Evolutionary conservation across 2,113 vertebrate species (phyloP).

Genomic region (Accipiter cooperii): DNA sequence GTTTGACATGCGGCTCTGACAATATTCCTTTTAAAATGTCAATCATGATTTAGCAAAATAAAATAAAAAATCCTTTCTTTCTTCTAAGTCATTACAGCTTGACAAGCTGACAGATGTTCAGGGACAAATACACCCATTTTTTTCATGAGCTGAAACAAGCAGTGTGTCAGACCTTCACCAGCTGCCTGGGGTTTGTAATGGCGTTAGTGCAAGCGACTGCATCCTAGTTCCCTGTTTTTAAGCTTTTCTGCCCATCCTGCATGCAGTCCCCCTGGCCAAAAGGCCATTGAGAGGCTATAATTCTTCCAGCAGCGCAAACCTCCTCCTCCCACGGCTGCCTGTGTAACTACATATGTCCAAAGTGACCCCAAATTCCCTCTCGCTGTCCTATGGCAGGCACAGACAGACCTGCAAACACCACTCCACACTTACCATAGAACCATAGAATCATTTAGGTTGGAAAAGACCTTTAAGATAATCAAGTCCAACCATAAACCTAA

Average conservation of each 20-base stretch:
- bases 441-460: not conserved
- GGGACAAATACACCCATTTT: not conserved
- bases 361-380: not conserved
- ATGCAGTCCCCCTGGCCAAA: accelerated
- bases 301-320: not conserved
- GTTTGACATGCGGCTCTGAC: not conserved
- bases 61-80: not conserved
- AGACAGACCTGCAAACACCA: not conserved
- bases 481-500: too few species aligned
- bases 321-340: not conserved
- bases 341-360: not conserved
- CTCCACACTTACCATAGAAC: not conserved
- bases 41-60: not conserved
- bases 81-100: not conserved
- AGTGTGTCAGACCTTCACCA: not conserved
- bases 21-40: not conserved
- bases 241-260: not conserved
- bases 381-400: not conserved
- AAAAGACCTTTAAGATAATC: not conserved
- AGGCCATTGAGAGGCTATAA: not conserved
- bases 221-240: not conserved
- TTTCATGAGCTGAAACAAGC: not conserved
- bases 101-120: not conserved
- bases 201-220: accelerated
- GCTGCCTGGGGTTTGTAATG: accelerated